phyloP scores from a whole-genome alignment of 1,140 invertebrate species.

The Pinna nobilis region DNA sequence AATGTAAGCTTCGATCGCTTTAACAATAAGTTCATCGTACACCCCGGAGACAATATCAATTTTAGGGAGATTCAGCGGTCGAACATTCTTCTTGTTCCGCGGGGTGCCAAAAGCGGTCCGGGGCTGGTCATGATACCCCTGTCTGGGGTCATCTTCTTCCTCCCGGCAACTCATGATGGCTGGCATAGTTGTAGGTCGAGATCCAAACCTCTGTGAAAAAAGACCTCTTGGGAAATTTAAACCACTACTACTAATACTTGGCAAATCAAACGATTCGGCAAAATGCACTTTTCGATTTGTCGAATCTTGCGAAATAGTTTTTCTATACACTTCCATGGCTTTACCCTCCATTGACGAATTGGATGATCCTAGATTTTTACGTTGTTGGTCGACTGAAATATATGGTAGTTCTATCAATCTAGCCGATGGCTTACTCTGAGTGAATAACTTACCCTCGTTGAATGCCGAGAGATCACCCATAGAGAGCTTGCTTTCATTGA shows the following conservation, averaged over 20 bases:
- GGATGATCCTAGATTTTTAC: constrained; percentile 36
- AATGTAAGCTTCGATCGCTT: constrained; percentile 41
- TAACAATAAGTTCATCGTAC: constrained; percentile 42
- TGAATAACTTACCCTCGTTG: not conserved
- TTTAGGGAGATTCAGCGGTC: constrained; percentile 37
- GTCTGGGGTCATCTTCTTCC: constrained; percentile 14
- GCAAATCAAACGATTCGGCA: constrained; percentile 31
- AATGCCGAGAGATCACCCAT: constrained; percentile 1
- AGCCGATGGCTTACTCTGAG: not conserved
- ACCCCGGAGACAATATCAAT: constrained; percentile 43
- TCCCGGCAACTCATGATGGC: constrained; percentile 21
- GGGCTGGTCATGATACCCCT: not conserved
- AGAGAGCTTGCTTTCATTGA: not conserved
- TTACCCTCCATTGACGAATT: constrained; percentile 24
- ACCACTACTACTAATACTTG: constrained; percentile 27
- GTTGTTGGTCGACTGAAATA: constrained; percentile 35
- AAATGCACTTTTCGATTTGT: constrained; percentile 32
- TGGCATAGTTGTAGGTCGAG: constrained; percentile 33
- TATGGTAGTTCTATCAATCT: constrained; percentile 37
- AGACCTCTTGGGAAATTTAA: constrained; percentile 10
- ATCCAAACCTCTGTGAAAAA: not conserved
- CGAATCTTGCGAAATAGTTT: constrained; percentile 25
- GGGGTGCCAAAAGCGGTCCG: constrained; percentile 18
- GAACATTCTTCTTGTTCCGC: not conserved
- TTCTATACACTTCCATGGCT: constrained; percentile 34